Evolutionary conservation across 2,888 invertebrate species (phyloP), one percentile per base, ranked within the genome.

Genomic region (Philonicus albiceps): DNA sequence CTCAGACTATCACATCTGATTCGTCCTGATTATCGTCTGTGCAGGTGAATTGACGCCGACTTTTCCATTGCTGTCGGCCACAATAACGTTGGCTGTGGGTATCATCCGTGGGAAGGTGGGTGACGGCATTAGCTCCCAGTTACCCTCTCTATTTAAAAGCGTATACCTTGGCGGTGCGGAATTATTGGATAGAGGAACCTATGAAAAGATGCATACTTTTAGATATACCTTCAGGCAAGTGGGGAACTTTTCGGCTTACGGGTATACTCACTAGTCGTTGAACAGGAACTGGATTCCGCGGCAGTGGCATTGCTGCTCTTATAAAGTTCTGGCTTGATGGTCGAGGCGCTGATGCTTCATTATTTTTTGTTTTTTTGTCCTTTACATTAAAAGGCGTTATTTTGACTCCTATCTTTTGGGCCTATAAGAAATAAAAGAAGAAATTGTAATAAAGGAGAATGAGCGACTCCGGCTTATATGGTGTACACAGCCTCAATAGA

Each of bases 201-300:
- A 72, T 72, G 75, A 34, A 22, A 55, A 85, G 13, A 34, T 30
- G 86, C 75, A 55, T 53, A 27, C 72, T 30, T 37, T 75, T 49
- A 43, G 6, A 74, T 31, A 64, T 76, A 34, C 64, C 19, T 13
- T 78, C 16, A 31, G n/a, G 19, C 22, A 19, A 74, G 19, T 74
- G 30, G 16, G 16, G 19, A 8, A n/a, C 72, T 73, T 73, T 19
- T 78, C 0, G 31, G 0, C 90, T 90, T 88, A 91, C 91, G 40
- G 91, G 91, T 88, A 90, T 90, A 88, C 90, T 91, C 86, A 88
- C 88, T 78, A 90, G 90, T 40, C 91, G 90, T 81, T 90, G 91
- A 31, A 91, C 87, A 6, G 91, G 88, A 43, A 90, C 53, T 19
- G 78, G 64, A 30, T 75, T 86, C 13, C 74, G 75, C 27, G 81